Base-by-base conservation (phyloP, 2,113 vertebrate genomes). In the Sander lucioperca region DNA sequence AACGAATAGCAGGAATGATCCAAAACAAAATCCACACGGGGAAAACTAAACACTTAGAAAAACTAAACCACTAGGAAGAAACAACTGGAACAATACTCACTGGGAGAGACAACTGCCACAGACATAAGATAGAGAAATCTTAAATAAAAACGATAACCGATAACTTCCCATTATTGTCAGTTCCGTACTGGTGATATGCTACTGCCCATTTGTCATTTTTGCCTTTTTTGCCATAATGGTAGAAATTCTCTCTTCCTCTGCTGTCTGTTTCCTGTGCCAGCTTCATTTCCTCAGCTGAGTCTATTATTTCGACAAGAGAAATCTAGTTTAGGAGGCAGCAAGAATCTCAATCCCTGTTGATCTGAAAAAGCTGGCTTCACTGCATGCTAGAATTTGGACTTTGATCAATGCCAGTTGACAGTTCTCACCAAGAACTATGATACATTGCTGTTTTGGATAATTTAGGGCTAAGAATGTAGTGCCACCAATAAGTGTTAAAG, bases 371-470 rank as follows among this genome's bases (percentile, higher is more conserved):
- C 45, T 51, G 51, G 53, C 30, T 65, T 77, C 61, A 27, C 25
- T n/a, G 0, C 30, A 25, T 14, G 33, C 21, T 67, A 56, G 53
- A 33, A 61, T 47, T 77, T 59, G 51, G 43, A 2, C 53, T 56
- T 21, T 83, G 59, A 77, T 51, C 59, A 25, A 27, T 69, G 30
- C n/a, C n/a, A 56, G 27, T 69, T 61, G 39, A 27, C 63, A 27
- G 45, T 25, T 71, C 16, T 62, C 77, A 18, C 23, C 5, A 18
- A 54, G 45, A 70, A n/a, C 53, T 53, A n/a, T 53, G 23, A 43
- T 21, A 64, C 15, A 70, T 50, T 6, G 12, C 59, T 39, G 47
- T 27, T 39, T 39, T 47, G 43, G 21, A 56, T 6, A 7, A 14
- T 16, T 43, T 65, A 19, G 18, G 12, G 16, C 18, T 13, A 19